Conservation (phyloP, 1,140 invertebrate genomes). For the Danaus melanippus region DNA sequence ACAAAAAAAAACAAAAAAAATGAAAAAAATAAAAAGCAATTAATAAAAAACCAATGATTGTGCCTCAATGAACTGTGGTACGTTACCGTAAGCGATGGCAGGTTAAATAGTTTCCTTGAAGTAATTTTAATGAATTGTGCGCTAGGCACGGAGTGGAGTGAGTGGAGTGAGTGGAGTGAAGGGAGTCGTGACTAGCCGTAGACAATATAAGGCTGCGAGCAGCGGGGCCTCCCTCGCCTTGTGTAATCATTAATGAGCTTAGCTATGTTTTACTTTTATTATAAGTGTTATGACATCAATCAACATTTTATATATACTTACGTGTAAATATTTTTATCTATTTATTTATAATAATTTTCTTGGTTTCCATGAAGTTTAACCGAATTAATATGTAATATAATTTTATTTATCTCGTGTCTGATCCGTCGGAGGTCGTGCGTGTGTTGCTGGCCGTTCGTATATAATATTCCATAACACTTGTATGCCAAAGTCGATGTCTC, state of each 20-base stretch:
- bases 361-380: constrained; percentile 63
- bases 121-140: constrained; percentile 53
- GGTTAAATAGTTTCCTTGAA: constrained; percentile 56
- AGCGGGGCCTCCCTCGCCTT: constrained; percentile 50
- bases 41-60: constrained; percentile 71
- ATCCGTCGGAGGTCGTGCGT: constrained; percentile 22
- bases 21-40: constrained; percentile 60
- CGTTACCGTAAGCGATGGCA: constrained; percentile 68
- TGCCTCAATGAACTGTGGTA: constrained; percentile 72
- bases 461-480: constrained; percentile 21
- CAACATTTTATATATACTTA: constrained; percentile 64
- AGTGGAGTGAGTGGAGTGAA: constrained; percentile 13
- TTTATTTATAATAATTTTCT: constrained; percentile 34
- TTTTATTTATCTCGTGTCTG: constrained; percentile 38
- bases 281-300: constrained; percentile 70
- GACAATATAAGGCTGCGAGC: constrained; percentile 53
- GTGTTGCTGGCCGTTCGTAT: constrained; percentile 20
- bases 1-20: constrained; percentile 41
- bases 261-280: constrained; percentile 69
- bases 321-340: constrained; percentile 66
- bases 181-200: constrained; percentile 29
- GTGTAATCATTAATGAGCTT: constrained; percentile 69
- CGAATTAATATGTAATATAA: constrained; percentile 53
- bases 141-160: constrained; percentile 27
- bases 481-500: constrained; percentile 67